Evolutionary conservation across 2,113 vertebrate species (phyloP), one percentile per base, ranked within the genome.

Genomic region (Eulacestoma nigropectus): DNA sequence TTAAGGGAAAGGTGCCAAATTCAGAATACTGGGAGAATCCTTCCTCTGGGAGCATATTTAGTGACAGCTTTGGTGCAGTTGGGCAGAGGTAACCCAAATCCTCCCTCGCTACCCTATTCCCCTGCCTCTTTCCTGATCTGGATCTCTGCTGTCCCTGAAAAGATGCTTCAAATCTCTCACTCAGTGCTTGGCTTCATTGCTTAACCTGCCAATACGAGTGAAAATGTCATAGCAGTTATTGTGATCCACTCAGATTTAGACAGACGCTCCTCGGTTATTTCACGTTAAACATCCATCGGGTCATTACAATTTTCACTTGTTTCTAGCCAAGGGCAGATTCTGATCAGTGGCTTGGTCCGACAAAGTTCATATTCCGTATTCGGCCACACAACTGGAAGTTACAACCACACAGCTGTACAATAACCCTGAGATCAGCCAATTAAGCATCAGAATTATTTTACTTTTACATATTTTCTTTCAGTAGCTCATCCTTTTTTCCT

Each of bases 1-100:
- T 77, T 64, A 95, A 93, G 88, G 86, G 92, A 95, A 94, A 94
- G 32, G 21, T 97, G 95, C 86, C 87, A 96, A 89, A 89, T 89
- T 91, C 92, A 82, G 80, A 82, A 83, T 80, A 85, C 32, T 72
- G 64, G 75, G 73, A 96, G 89, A 88, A 57, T 89, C 44, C 78
- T 87, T 27, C 52, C 41, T 73, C 56, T 68, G 85, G 69, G 62
- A 94, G 37, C 27, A 0, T 41, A n/a, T 94, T 94, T 67, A 89
- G 62, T 67, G 55, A 77, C 59, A 85, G 70, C 22, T 57, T 23
- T 72, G 80, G 39, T 81, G 50, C 84, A 86, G 65, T 20, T 91
- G 67, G 44, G 93, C 77, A 96, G 78, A 80, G 73, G 41, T 37
- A 95, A 83, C 50, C 21, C 35, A 86, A 94, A 88, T 83, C 13